Conservation (phyloP, 2,888 invertebrate species). For the Gasteruption jaculator region DNA sequence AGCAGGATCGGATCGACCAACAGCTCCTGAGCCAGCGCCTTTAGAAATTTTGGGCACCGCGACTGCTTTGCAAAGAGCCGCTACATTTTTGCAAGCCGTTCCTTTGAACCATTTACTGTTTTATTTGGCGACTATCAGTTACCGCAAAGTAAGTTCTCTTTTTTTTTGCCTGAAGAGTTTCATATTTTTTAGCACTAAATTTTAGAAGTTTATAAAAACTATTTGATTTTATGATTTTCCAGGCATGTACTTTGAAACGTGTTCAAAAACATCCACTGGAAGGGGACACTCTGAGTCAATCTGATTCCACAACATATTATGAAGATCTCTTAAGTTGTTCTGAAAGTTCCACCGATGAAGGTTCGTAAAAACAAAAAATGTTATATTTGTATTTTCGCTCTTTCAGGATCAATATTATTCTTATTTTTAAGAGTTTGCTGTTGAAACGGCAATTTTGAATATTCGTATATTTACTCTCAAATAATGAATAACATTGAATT, state of each 20-base stretch:
- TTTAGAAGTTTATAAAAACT: conserved; percentile 9
- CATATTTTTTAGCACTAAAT: conserved; percentile 9
- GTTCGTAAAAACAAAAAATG: conserved; percentile 53
- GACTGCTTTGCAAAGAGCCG: conserved; percentile 67
- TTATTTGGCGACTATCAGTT: conserved; percentile 83
- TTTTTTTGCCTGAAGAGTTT: conserved; percentile 2
- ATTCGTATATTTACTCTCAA: no score
- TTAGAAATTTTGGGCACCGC: conserved; percentile 63
- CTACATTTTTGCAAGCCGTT: conserved; percentile 66
- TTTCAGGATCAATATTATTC: no score
- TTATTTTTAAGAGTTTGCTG: no score
- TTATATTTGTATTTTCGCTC: no score
- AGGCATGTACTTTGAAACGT: conserved; percentile 77
- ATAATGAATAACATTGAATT: conserved; percentile 10
- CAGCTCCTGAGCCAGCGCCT: conserved; percentile 58
- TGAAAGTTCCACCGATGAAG: conserved; percentile 85
- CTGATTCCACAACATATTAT: conserved; percentile 94
- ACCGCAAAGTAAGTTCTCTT: conserved; percentile 64
- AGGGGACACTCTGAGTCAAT: conserved; percentile 79
- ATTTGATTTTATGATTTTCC: conserved; percentile 20
- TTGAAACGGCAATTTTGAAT: no score
- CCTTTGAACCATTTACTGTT: conserved; percentile 80
- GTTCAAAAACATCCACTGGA: conserved; percentile 78
- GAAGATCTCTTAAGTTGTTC: conserved; percentile 91
- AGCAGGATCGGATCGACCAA: conserved; percentile 45